phyloP scores from a whole-genome alignment of 2,113 vertebrate species.

The Australoheros scitulus region DNA sequence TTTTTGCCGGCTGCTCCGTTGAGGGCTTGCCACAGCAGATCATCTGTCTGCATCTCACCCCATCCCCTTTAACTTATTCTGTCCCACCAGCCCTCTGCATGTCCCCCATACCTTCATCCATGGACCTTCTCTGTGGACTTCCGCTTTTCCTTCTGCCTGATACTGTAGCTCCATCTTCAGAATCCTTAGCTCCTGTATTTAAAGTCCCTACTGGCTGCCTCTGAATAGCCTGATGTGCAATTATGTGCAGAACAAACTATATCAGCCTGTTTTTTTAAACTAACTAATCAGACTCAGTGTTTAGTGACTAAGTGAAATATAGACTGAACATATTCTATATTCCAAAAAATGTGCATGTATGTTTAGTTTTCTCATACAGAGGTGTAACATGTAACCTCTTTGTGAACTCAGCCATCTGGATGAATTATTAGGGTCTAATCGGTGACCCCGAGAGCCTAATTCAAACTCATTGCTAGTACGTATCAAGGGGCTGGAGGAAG shows the following conservation, averaged over 20 bases:
- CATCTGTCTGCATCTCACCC: background rate
- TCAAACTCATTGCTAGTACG: constrained; percentile 60
- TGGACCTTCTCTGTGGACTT: background rate
- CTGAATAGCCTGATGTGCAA: too few relatives aligned
- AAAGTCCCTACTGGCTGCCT: too few relatives aligned
- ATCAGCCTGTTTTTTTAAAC: too few relatives aligned
- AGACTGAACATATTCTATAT: background rate
- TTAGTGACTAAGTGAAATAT: too few relatives aligned
- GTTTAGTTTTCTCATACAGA: background rate
- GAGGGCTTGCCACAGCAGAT: background rate
- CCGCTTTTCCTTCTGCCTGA: background rate
- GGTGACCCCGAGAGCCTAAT: constrained; percentile 71
- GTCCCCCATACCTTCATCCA: background rate
- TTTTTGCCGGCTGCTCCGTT: background rate
- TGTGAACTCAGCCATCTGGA: constrained; percentile 66
- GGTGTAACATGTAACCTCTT: constrained; percentile 57
- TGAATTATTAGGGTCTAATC: constrained; percentile 71
- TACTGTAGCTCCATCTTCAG: too few relatives aligned
- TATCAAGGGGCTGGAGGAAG: constrained; percentile 55
- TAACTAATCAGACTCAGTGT: too few relatives aligned
- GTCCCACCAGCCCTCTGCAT: background rate
- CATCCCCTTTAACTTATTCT: background rate
- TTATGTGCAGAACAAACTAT: too few relatives aligned
- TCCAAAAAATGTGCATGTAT: background rate
- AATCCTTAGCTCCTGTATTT: too few relatives aligned